These are phyloP conservation scores for Drosophila trapezifrons DNA, from an alignment of 1,140 invertebrate species.

Conservation along the genomic window DNA sequence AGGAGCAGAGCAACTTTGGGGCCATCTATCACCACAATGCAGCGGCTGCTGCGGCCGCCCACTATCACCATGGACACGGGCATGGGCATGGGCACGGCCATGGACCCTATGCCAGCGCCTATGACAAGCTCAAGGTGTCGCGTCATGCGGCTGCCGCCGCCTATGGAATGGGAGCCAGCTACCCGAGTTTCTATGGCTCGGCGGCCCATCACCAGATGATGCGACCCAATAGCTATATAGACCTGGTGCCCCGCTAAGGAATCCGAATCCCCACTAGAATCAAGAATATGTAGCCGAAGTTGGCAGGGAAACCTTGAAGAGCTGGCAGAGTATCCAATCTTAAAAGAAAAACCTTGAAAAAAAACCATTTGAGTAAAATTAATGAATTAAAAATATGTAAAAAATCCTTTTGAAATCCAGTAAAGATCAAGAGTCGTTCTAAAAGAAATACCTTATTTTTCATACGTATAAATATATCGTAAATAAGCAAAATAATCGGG, in stretches of 20 bases:
- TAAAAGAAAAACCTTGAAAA: no score
- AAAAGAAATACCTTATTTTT: neutral
- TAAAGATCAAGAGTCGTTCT: neutral
- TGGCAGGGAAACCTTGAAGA: neutral
- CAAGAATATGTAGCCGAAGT: neutral
- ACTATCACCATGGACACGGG: slow-evolving; percentile 62
- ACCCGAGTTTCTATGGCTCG: slow-evolving; percentile 76
- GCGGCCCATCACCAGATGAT: slow-evolving; percentile 82
- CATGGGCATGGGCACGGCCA: slow-evolving; percentile 62
- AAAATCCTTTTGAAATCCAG: no score
- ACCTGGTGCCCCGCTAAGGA: slow-evolving; percentile 75
- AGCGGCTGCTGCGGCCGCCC: slow-evolving; percentile 47
- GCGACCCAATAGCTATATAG: slow-evolving; percentile 81
- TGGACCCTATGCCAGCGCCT: slow-evolving; percentile 72
- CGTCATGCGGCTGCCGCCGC: slow-evolving; percentile 68
- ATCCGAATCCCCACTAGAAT: neutral
- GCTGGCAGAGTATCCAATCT: neutral
- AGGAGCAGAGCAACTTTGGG: slow-evolving; percentile 85
- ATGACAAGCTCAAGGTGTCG: slow-evolving; percentile 81
- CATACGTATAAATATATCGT: no score
- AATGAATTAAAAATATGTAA: no score
- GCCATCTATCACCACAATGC: slow-evolving; percentile 85
- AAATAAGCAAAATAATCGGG: no score
- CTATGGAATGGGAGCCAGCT: slow-evolving; percentile 71
- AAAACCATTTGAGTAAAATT: neutral